Base-by-base conservation (phyloP, 2,113 vertebrate species). In the Merops nubicus region DNA sequence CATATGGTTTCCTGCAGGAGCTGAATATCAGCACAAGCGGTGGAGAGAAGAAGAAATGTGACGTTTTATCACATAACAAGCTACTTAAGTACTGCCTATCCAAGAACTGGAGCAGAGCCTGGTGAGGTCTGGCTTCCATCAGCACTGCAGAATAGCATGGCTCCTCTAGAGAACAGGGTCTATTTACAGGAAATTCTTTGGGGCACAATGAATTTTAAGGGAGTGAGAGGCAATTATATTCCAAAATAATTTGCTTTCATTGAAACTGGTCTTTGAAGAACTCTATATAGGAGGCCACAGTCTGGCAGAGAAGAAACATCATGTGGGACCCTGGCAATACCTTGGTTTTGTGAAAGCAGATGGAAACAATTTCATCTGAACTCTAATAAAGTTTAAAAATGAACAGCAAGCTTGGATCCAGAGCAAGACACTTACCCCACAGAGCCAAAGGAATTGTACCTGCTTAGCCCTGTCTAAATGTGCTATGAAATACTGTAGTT, bases 1-100 rank as follows among this genome's bases (percentile, higher is more conserved):
- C 81, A 81, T 64, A 96, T 93, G 94, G 93, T 91, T 97, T 88
- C 89, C 81, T 96, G 54, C 91, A 93, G 50, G 57, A 96, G 80
- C 86, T 89, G 69, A 96, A 86, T 96, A 92, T 88, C 76, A 80
- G 93, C 47, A 75, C 38, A 86, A 56, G 56, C 1, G 17, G 78
- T 70, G 89, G 63, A 19, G 79, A 86, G 62, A 76, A 85, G 56
- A 64, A 93, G 67, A 75, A 92, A 86, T 84, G 64, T 89, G 88
- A 75, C 0, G 60, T 84, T 97, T 96, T 84, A 65, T 74, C 83
- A 64, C 76, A 78, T 80, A 84, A 34, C 60, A 62, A 89, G 73
- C 83, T 78, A 68, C 90, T 91, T 31, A 42, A 91, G 64, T 56
- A 29, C 48, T 68, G 83, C 72, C 56, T 91, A 83, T 75, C 83